These are phyloP conservation scores for Heptranchias perlo DNA, from an alignment of 2,113 vertebrate species.

Conservation along the genomic window DNA sequence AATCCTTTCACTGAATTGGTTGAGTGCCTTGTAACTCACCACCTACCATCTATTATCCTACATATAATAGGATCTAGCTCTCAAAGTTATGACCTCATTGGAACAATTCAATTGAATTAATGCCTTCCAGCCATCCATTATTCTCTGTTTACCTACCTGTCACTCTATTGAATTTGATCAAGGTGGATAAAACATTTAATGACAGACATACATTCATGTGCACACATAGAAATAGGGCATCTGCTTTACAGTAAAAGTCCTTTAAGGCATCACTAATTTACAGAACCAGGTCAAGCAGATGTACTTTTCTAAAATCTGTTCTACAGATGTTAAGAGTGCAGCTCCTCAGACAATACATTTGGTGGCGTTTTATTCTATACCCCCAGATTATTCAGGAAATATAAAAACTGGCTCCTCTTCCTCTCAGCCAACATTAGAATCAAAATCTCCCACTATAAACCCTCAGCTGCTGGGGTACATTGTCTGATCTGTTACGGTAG, in stretches of 20 bases:
- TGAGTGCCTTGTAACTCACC: background rate
- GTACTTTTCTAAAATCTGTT: background rate
- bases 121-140: background rate
- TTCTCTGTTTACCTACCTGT: background rate
- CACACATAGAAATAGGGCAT: background rate
- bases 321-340: background rate
- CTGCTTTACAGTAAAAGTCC: background rate
- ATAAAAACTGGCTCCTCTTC: background rate
- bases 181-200: background rate
- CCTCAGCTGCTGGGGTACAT: background rate
- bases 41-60: background rate
- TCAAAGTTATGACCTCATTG: background rate
- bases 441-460: background rate
- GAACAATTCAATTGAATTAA: slow-evolving; percentile 18
- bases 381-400: background rate
- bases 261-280: background rate
- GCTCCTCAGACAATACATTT: background rate
- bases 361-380: background rate
- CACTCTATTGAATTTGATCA: background rate
- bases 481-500: background rate
- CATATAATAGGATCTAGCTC: background rate
- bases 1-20: background rate
- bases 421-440: background rate
- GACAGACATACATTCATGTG: background rate
- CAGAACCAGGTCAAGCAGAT: background rate